These are phyloP conservation scores for Panthera leo DNA, from an alignment of 2,113 vertebrate species.

Conservation along the genomic window DNA sequence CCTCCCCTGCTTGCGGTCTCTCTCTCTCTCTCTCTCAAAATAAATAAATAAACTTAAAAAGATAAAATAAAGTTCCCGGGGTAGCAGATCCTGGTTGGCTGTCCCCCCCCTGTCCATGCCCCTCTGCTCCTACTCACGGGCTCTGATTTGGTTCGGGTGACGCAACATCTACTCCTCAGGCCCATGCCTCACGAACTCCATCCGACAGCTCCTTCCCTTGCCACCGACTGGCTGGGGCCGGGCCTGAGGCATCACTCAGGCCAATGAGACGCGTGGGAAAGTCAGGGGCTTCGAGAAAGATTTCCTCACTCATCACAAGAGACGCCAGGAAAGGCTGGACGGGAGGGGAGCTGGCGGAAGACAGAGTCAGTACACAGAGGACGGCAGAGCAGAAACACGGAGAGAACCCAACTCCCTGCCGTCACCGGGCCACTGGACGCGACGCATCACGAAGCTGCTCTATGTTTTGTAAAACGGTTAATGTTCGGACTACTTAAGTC, in stretches of 20 bases:
- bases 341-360: not conserved
- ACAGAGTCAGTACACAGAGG: not conserved
- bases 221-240: not conserved
- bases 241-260: not conserved
- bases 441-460: not conserved
- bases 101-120: not conserved
- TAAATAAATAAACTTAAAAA: too few relatives aligned
- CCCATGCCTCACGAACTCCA: fast-evolving
- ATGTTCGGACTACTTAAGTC: not conserved
- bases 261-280: not conserved
- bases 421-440: not conserved
- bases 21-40: too few relatives aligned
- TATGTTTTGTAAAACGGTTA: not conserved
- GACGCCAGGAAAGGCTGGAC: not conserved
- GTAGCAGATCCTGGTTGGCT: not conserved
- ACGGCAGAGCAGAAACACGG: not conserved
- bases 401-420: not conserved
- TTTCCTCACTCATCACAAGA: not conserved
- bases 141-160: not conserved
- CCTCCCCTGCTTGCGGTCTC: too few relatives aligned
- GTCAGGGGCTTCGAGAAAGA: not conserved
- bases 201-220: fast-evolving
- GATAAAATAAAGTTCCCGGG: not conserved
- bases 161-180: too few relatives aligned
- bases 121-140: not conserved